A percentile compares a stretch with the other conserved stretches of the same genome.
Evolutionary conservation across 2,888 invertebrate genomes (phyloP).

Genomic region (Cabera pusaria): DNA sequence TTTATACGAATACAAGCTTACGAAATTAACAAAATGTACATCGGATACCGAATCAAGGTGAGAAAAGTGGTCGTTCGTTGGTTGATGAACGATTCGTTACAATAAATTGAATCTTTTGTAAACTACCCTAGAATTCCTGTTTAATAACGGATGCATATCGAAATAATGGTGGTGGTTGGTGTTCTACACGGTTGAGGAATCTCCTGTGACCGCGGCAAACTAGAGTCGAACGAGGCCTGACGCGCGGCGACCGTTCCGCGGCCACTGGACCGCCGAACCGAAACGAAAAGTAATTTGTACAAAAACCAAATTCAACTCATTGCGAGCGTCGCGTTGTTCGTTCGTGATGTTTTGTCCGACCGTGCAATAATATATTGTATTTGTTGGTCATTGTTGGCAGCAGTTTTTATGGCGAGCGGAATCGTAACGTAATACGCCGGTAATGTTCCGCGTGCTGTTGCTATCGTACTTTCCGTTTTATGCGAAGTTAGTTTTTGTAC

Average conservation of each 20-base stretch:
- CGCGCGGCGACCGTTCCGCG: constrained; percentile 48
- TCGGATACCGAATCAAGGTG: constrained; percentile 56
- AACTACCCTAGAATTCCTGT: constrained; percentile 20
- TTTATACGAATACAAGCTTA: constrained; percentile 66
- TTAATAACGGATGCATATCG: constrained; percentile 11
- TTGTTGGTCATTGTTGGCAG: constrained; percentile 77
- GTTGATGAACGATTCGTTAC: constrained; percentile 24
- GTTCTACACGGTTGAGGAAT: constrained; percentile 44
- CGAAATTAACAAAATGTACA: constrained; percentile 50
- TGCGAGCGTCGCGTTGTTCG: constrained; percentile 76
- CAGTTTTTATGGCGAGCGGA: constrained; percentile 65
- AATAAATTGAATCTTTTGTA: constrained; percentile 16
- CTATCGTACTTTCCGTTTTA: constrained; percentile 53
- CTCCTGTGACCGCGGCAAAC: constrained; percentile 45
- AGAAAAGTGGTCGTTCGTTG: constrained; percentile 38
- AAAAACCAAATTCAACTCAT: constrained; percentile 81
- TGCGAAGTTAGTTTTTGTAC: constrained; percentile 39
- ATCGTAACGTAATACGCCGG: constrained; percentile 65
- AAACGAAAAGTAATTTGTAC: constrained; percentile 81
- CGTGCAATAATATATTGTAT: constrained; percentile 82
- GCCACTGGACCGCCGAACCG: constrained; percentile 78
- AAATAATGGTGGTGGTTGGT: constrained; percentile 31
- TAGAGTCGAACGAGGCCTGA: constrained; percentile 54
- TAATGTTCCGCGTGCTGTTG: constrained; percentile 68
- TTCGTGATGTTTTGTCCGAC: constrained; percentile 81